A percentile compares a stretch with the other conserved stretches of the same genome.
Conservation (phyloP, 2,113 vertebrate genomes). For the Psettodes erumei region DNA sequence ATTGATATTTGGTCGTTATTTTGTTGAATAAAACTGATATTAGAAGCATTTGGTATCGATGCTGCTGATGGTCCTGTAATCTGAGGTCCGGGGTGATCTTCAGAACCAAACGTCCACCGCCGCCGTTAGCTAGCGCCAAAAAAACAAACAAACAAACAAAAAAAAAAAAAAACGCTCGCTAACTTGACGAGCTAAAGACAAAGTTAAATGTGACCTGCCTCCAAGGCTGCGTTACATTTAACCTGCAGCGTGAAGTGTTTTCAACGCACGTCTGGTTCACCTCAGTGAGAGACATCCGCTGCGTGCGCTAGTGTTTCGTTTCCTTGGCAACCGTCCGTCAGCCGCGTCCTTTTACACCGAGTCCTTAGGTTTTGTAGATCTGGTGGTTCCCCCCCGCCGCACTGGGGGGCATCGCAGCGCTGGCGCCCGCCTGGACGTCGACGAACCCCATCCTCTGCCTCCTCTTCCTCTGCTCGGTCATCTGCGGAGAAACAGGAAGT, state of each 20-base stretch:
- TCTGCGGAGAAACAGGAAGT: constrained; percentile 77
- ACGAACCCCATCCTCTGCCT: constrained; percentile 95
- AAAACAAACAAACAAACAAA: too few species aligned
- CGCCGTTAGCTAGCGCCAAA: too few species aligned
- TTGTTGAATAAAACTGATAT: not conserved
- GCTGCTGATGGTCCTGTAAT: too few species aligned
- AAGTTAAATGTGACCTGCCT: not conserved
- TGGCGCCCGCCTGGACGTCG: constrained; percentile 87
- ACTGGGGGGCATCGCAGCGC: constrained; percentile 69
- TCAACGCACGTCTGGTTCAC: too few species aligned
- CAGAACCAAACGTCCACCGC: not conserved
- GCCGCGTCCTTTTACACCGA: too few species aligned
- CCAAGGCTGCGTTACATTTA: not conserved
- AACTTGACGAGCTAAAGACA: too few species aligned
- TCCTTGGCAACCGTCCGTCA: not conserved
- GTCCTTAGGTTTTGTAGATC: constrained; percentile 70
- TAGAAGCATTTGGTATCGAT: not conserved
- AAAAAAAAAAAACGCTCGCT: too few species aligned
- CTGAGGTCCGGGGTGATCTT: not conserved
- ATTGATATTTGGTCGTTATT: not conserved
- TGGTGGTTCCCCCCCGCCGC: constrained; percentile 82
- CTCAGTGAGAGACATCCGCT: not conserved
- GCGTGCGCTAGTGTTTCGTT: not conserved
- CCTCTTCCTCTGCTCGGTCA: constrained; percentile 98
- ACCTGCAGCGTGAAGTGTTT: too few species aligned